Conservation (phyloP, 2,888 invertebrate species). For the Noctua comes region DNA sequence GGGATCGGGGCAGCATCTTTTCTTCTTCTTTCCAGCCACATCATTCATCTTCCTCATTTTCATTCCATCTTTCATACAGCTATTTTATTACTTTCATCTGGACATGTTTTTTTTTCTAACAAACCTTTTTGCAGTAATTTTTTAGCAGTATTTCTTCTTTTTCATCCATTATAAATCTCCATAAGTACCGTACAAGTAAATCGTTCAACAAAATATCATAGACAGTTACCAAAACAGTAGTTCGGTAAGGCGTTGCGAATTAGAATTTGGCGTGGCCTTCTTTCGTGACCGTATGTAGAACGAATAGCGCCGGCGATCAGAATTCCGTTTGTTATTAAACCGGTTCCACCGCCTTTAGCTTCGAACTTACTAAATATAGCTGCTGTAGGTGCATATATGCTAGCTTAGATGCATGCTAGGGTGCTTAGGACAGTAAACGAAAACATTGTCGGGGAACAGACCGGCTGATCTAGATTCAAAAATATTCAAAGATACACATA, state of each 20-base stretch:
- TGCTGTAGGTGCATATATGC: background rate
- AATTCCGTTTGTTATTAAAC: constrained; percentile 64
- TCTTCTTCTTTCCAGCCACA: background rate
- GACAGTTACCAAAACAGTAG: constrained; percentile 45
- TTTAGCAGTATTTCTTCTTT: background rate
- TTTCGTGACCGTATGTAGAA: constrained; percentile 61
- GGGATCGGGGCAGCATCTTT: background rate
- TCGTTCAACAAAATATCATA: constrained; percentile 19
- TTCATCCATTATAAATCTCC: background rate
- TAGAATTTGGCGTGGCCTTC: constrained; percentile 58
- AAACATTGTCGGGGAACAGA: background rate
- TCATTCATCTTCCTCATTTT: too few species aligned
- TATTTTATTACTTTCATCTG: background rate
- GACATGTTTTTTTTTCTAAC: background rate
- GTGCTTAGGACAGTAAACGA: background rate
- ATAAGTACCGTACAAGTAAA: background rate
- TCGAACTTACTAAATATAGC: constrained; percentile 26
- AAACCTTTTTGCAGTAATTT: background rate
- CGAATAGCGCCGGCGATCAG: constrained; percentile 35
- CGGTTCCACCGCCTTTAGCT: constrained; percentile 27
- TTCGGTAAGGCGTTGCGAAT: constrained; percentile 49
- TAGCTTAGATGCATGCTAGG: background rate
- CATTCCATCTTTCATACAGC: background rate
- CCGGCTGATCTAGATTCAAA: too few species aligned
- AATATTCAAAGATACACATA: background rate